A percentile compares a stretch with the other conserved stretches of the same genome.
phyloP scores from a whole-genome alignment of 2,888 invertebrate genomes.

The Teleiodes luculella region DNA sequence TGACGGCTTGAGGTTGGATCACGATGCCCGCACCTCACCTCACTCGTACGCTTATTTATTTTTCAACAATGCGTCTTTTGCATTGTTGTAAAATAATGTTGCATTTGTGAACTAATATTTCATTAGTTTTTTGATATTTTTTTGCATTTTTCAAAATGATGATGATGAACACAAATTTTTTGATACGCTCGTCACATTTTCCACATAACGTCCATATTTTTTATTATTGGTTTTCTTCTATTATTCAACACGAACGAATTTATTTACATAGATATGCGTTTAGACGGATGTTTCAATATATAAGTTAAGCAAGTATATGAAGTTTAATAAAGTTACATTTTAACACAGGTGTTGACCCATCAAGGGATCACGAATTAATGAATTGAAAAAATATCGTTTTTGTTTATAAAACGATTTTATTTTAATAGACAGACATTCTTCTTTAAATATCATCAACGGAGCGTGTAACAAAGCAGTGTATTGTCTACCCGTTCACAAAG shows the following conservation, averaged over 20 bases:
- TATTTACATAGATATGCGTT: too few relatives aligned
- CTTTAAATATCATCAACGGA: background rate
- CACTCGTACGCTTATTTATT: too few relatives aligned
- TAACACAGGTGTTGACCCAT: background rate
- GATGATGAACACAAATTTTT: too few relatives aligned
- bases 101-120: too few relatives aligned
- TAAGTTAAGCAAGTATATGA: too few relatives aligned
- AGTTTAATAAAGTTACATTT: background rate
- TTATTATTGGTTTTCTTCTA: background rate
- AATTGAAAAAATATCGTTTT: background rate
- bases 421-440: background rate
- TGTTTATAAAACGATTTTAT: background rate
- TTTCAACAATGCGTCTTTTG: too few relatives aligned
- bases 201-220: background rate
- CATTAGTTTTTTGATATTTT: too few relatives aligned
- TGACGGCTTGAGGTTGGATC: background rate
- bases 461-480: background rate
- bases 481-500: background rate
- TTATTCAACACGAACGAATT: too few relatives aligned
- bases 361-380: background rate
- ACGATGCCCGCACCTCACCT: too few relatives aligned
- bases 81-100: too few relatives aligned
- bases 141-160: too few relatives aligned
- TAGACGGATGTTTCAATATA: too few relatives aligned
- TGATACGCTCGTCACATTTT: background rate